Conservation (phyloP, 2,888 invertebrate genomes). For the Hypolimnas misippus region DNA sequence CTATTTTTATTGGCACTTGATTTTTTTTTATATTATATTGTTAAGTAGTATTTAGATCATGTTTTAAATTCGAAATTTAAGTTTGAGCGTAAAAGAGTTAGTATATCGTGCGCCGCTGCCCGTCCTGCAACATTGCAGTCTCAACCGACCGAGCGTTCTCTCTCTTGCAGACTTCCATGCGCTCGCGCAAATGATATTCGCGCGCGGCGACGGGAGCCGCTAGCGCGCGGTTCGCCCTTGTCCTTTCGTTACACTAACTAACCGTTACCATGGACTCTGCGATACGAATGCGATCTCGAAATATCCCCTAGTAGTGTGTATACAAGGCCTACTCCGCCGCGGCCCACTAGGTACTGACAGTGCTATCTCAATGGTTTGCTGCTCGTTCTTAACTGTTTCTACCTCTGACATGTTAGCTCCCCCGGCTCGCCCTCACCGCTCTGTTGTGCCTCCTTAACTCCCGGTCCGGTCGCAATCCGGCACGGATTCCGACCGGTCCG, state of each 20-base stretch:
- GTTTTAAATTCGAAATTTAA: neutral
- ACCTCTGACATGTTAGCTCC: slow-evolving; percentile 64
- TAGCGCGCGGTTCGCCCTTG: slow-evolving; percentile 75
- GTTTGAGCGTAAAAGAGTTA: too few species aligned
- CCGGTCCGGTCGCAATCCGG: slow-evolving; percentile 47
- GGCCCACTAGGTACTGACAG: slow-evolving; percentile 72
- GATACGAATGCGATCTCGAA: slow-evolving; percentile 62
- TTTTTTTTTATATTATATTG: neutral
- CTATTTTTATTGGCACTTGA: neutral
- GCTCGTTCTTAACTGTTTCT: slow-evolving; percentile 79
- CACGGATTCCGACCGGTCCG: slow-evolving; percentile 47
- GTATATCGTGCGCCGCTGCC: slow-evolving; percentile 52
- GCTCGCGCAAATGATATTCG: slow-evolving; percentile 89
- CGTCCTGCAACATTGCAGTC: slow-evolving; percentile 41
- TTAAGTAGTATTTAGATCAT: neutral
- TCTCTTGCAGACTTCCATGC: slow-evolving; percentile 90
- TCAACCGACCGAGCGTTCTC: slow-evolving; percentile 67
- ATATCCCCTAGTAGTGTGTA: slow-evolving; percentile 70
- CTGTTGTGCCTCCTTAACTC: slow-evolving; percentile 55
- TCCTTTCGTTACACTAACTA: slow-evolving; percentile 69
- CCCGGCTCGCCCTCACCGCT: slow-evolving; percentile 52
- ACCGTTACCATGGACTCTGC: slow-evolving; percentile 67
- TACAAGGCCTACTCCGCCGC: slow-evolving; percentile 54
- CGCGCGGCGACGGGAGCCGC: slow-evolving; percentile 83
- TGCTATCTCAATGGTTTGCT: slow-evolving; percentile 81